Conservation (phyloP, 2,888 invertebrate genomes). For the Metopia argyrocephala region DNA sequence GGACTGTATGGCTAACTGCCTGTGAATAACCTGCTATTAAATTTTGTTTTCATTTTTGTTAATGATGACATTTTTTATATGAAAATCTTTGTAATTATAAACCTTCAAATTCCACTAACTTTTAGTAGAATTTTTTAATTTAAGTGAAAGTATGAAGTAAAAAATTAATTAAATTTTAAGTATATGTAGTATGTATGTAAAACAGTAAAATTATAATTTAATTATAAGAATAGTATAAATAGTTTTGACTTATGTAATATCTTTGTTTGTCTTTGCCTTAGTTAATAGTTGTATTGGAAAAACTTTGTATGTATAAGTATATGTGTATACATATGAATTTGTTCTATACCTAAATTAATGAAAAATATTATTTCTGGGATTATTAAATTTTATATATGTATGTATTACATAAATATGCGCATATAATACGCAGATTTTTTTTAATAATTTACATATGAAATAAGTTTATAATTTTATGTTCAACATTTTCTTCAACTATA, state of each 20-base stretch:
- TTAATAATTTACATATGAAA: constrained; percentile 16
- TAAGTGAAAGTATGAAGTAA: constrained; percentile 9
- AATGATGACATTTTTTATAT: not conserved
- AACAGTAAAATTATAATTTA: not conserved
- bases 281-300: no score
- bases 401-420: no score
- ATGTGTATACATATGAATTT: constrained; percentile 25
- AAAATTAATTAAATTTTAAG: not conserved
- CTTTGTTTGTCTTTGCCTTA: constrained; percentile 5
- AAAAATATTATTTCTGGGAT: constrained; percentile 47
- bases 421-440: constrained; percentile 4
- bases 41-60: not conserved
- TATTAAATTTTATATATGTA: not conserved
- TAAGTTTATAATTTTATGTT: constrained; percentile 26
- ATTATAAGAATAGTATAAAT: not conserved
- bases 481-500: constrained; percentile 13
- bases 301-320: no score
- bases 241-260: not conserved
- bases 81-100: not conserved
- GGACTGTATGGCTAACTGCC: no score
- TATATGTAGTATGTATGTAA: not conserved
- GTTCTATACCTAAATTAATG: constrained; percentile 11
- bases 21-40: not conserved
- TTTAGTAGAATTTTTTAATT: constrained; percentile 22
- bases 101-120: constrained; percentile 9